Percentiles rank a stretch among this genome's conserved stretches.
Conservation (phyloP, 2,113 vertebrate genomes). For the Epinephelus moara region DNA sequence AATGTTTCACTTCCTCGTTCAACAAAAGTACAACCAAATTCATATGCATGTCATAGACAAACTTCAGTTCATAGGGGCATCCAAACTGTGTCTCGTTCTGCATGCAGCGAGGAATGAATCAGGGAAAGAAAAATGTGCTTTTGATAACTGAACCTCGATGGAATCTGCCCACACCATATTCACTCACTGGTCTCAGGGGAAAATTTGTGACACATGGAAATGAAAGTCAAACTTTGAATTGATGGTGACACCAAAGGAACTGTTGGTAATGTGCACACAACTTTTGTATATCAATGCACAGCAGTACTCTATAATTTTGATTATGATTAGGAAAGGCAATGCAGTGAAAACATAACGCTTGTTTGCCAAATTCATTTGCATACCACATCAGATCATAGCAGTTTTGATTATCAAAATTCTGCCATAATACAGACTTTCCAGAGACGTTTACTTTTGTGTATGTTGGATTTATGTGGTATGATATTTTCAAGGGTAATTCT, state of each 20-base stretch:
- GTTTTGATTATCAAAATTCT: neutral
- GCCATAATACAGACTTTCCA: neutral
- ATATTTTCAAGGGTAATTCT: constrained; percentile 5
- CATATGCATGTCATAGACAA: constrained; percentile 20
- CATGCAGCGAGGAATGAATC: neutral
- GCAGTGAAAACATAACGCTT: neutral
- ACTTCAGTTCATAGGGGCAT: constrained; percentile 6
- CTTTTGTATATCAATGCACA: neutral
- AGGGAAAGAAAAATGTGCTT: neutral
- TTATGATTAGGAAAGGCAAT: neutral
- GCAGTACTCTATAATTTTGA: neutral
- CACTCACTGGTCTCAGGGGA: neutral
- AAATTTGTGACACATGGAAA: constrained; percentile 10
- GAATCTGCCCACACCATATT: neutral
- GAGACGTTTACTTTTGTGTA: neutral
- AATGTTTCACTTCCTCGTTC: constrained; percentile 17
- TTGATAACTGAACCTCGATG: constrained; percentile 3
- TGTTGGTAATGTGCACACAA: neutral
- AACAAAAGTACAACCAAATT: neutral
- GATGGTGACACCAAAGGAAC: neutral
- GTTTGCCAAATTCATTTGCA: constrained; percentile 1
- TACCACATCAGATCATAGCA: neutral
- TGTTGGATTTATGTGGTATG: neutral
- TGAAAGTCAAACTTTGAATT: neutral
- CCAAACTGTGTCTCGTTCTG: neutral